These are phyloP conservation scores for Eupelmus urozonus DNA, from an alignment of 2,888 invertebrate species.

Conservation along the genomic window DNA sequence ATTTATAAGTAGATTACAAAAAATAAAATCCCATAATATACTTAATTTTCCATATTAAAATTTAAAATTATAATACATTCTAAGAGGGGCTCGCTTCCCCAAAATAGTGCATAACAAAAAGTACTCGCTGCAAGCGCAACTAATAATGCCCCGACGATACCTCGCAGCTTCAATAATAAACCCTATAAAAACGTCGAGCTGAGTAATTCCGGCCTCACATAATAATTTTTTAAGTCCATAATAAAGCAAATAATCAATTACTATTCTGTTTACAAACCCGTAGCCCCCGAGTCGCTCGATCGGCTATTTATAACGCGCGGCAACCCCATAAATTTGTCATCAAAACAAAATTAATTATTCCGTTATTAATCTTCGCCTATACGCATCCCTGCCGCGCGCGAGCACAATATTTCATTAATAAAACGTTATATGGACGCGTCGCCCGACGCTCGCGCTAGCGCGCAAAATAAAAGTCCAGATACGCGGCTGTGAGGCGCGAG, in stretches of 20 bases:
- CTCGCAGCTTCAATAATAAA: no score
- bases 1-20: no score
- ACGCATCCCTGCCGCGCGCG: neutral
- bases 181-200: no score
- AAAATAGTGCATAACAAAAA: no score
- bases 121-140: no score
- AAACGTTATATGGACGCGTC: slow-evolving; percentile 24
- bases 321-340: slow-evolving; percentile 46
- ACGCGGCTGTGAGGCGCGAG: neutral
- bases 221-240: slow-evolving; percentile 11
- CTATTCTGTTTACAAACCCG: slow-evolving; percentile 25
- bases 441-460: neutral
- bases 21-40: no score
- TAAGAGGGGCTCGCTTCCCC: no score
- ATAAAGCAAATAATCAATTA: slow-evolving; percentile 28
- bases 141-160: no score
- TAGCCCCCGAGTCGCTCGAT: slow-evolving; percentile 5
- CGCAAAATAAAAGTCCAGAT: slow-evolving; percentile 33
- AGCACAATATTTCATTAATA: slow-evolving; percentile 49
- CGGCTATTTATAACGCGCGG: slow-evolving; percentile 29
- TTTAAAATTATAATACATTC: no score
- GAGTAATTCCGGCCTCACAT: no score
- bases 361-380: slow-evolving; percentile 49
- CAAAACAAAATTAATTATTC: slow-evolving; percentile 53
- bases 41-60: no score